Percentiles rank a stretch among this genome's conserved stretches.
Conservation (phyloP, 1,140 invertebrate species). For the Arctopsyche grandis region DNA sequence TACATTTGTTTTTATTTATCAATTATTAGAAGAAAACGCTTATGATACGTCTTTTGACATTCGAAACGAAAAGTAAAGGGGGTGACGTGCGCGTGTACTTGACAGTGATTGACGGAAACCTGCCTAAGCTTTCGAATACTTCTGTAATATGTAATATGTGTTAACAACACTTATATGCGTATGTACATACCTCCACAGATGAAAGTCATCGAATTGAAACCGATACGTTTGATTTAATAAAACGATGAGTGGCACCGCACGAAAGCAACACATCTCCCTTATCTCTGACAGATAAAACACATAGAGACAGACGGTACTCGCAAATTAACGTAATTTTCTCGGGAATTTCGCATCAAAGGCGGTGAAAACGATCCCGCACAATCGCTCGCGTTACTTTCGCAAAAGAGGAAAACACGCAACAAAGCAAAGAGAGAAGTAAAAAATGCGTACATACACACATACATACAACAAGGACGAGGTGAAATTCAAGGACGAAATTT, state of each 20-base stretch:
- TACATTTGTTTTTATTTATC: no score
- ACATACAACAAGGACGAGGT: no score
- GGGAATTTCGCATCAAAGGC: slow-evolving; percentile 20
- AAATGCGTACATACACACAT: background rate
- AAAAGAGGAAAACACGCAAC: background rate
- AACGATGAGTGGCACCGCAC: background rate
- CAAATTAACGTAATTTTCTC: slow-evolving; percentile 13
- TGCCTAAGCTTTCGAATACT: no score
- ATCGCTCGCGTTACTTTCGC: background rate
- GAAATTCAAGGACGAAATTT: no score
- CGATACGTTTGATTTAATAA: slow-evolving; percentile 4
- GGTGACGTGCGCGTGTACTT: no score
- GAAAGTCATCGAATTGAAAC: background rate
- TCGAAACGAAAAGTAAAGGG: no score
- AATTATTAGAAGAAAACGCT: no score
- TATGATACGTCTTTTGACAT: no score
- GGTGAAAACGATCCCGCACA: background rate
- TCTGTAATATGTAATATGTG: no score
- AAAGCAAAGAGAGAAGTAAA: background rate
- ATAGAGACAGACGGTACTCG: background rate
- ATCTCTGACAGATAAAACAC: background rate
- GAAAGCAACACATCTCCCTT: background rate
- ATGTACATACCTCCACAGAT: no score
- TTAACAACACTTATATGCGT: no score
- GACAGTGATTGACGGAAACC: no score